Evolutionary conservation across 2,888 invertebrate genomes (phyloP), one percentile per base, ranked within the genome.

Genomic region (Drosophila ochracea): DNA sequence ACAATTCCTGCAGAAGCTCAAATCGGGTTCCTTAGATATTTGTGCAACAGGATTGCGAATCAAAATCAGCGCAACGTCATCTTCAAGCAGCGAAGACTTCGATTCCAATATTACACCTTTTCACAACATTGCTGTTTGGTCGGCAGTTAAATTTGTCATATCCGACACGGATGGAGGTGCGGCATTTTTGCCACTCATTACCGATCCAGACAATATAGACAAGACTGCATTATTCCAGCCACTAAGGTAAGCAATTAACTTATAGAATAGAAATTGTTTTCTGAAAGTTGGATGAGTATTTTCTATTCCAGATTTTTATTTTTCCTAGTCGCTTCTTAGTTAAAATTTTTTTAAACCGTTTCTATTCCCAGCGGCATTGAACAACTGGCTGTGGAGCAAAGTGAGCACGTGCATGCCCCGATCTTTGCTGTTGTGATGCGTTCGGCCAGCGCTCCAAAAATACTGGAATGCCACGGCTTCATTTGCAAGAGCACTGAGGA

Each of bases 41-140:
- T 93, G 93, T 77, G 91, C 92, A 39, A 91, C 94, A 62, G 97
- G 97, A 28, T 93, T 97, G n/a, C 95, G 96, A 92, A 96, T 97
- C n/a, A 94, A 95, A 91, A 95, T 95, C 16, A 84, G 60, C 63
- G 47, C 69, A 19, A 49, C 63, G 43, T 47, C 71, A 3, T 61
- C 61, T 55, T 19, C 69, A 0, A 95, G 30, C 63, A 63, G 49
- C 47, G 83, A 82, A 19, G 88, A 83, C 13, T 76, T 41, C 43
- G 91, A 92, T 25, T 73, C 82, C 13, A 85, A 95, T 88, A 92
- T 96, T 62, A 97, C 98, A 90, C 97, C 97, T 3, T 98, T 98
- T 91, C 97, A 97, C 28, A 97, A 97, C 54, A 98, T 98, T 93
- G 98, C 98, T 2, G 98, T 98, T 3, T 98, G 98, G 98, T 98